Conservation (phyloP, 2,888 invertebrate genomes). For the Acrobasis consociella region DNA sequence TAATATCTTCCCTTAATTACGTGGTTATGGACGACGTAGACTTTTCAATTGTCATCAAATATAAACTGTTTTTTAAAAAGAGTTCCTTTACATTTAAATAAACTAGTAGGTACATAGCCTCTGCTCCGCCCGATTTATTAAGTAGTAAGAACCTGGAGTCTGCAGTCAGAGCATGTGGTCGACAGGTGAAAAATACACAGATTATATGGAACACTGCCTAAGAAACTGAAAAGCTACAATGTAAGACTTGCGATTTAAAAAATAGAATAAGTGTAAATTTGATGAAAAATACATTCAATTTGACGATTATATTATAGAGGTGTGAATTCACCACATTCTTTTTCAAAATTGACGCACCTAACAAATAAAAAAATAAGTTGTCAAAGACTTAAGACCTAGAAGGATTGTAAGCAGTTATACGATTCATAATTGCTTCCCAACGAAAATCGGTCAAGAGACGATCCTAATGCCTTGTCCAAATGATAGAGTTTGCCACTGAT, state of each 20-base stretch:
- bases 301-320: no score
- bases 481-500: slow-evolving; percentile 64
- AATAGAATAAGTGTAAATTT: background rate
- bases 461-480: slow-evolving; percentile 61
- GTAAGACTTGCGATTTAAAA: slow-evolving; percentile 20
- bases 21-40: no score
- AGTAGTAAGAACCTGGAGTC: slow-evolving; percentile 5
- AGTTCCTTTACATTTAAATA: background rate
- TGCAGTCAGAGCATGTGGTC: slow-evolving; percentile 11
- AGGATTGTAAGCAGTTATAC: no score
- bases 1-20: no score
- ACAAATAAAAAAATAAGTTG: no score
- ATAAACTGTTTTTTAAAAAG: background rate
- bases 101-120: background rate
- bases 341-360: no score
- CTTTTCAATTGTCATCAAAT: no score
- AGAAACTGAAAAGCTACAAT: slow-evolving; percentile 21
- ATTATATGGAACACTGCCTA: slow-evolving; percentile 16
- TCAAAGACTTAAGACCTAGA: no score
- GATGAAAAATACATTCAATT: no score
- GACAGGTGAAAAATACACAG: slow-evolving; percentile 21
- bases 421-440: background rate
- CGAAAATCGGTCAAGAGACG: slow-evolving; percentile 35
- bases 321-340: no score
- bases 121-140: slow-evolving; percentile 1